phyloP scores from a whole-genome alignment of 2,113 vertebrate genomes.

The Toxotes jaculatrix region DNA sequence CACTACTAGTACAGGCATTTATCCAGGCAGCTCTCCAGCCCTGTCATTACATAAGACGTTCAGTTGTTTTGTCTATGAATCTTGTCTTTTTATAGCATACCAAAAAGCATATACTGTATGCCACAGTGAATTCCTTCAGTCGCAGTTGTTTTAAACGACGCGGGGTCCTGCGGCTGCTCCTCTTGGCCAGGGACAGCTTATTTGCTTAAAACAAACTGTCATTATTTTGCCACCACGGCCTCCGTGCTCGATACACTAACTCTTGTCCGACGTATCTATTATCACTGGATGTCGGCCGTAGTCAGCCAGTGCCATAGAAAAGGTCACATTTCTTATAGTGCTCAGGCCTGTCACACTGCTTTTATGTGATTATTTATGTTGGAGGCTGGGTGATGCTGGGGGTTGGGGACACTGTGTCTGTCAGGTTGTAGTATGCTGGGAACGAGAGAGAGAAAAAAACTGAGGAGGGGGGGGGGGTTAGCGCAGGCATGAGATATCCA shows the following conservation, averaged over 20 bases:
- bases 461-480: slow-evolving; percentile 29
- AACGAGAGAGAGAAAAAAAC: slow-evolving; percentile 39
- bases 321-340: slow-evolving; percentile 62
- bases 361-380: slow-evolving; percentile 65
- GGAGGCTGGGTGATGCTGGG: slow-evolving; percentile 42
- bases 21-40: slow-evolving; percentile 10
- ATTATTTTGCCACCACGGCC: not conserved
- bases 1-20: slow-evolving; percentile 6
- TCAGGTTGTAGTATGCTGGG: slow-evolving; percentile 62
- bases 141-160: slow-evolving; percentile 3
- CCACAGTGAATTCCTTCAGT: slow-evolving; percentile 10
- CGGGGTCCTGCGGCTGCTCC: not conserved
- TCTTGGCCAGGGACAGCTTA: slow-evolving; percentile 1
- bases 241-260: slow-evolving; percentile 2
- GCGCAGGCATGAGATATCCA: slow-evolving; percentile 59
- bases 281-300: slow-evolving; percentile 33
- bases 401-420: slow-evolving; percentile 50
- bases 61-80: slow-evolving; percentile 28
- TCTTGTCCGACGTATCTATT: slow-evolving; percentile 27
- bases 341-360: slow-evolving; percentile 63
- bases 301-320: slow-evolving; percentile 37
- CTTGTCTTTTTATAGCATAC: slow-evolving; percentile 16
- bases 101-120: slow-evolving; percentile 1
- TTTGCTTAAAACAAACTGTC: slow-evolving; percentile 20
- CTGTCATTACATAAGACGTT: slow-evolving; percentile 41